These are phyloP conservation scores for Heteromyza rotundicornis DNA, from an alignment of 2,888 invertebrate genomes.

Conservation along the genomic window DNA sequence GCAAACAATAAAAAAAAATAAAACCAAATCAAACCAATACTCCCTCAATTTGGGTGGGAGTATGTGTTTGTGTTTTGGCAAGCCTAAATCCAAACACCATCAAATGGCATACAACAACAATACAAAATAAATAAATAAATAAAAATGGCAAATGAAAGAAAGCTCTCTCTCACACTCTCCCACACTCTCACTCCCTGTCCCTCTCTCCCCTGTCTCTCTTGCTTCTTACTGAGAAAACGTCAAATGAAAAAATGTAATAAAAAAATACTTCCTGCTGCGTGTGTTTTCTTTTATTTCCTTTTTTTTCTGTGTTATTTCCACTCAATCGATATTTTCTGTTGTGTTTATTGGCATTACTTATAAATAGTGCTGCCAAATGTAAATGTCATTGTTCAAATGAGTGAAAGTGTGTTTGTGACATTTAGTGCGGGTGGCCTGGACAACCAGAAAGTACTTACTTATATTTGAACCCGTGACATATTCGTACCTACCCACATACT, in stretches of 20 bases:
- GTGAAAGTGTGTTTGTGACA: too few relatives aligned
- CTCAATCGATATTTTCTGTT: not conserved
- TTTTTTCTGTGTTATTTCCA: not conserved
- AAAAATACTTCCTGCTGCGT: constrained; percentile 6
- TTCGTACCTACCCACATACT: too few relatives aligned
- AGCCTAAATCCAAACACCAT: constrained; percentile 11
- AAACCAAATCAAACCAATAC: constrained; percentile 11
- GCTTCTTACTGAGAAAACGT: not conserved
- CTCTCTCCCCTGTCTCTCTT: not conserved
- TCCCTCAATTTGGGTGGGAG: not conserved
- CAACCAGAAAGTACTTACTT: too few relatives aligned
- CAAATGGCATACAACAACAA: constrained; percentile 1
- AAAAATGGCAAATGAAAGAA: constrained; percentile 11
- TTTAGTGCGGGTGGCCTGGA: too few relatives aligned
- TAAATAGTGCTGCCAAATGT: constrained; percentile 5
- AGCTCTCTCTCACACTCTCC: not conserved
- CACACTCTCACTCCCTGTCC: constrained; percentile 6
- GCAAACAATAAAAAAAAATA: not conserved
- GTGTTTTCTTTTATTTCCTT: too few relatives aligned
- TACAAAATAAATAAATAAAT: constrained; percentile 10
- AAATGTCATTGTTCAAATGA: constrained; percentile 1
- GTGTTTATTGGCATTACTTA: not conserved
- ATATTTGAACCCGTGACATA: too few relatives aligned
- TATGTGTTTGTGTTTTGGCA: constrained; percentile 1
- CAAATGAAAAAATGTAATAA: constrained; percentile 3